Percentiles rank a stretch among this genome's conserved stretches.
phyloP scores from a whole-genome alignment of 2,888 invertebrate species.

The Pollenia amentaria region DNA sequence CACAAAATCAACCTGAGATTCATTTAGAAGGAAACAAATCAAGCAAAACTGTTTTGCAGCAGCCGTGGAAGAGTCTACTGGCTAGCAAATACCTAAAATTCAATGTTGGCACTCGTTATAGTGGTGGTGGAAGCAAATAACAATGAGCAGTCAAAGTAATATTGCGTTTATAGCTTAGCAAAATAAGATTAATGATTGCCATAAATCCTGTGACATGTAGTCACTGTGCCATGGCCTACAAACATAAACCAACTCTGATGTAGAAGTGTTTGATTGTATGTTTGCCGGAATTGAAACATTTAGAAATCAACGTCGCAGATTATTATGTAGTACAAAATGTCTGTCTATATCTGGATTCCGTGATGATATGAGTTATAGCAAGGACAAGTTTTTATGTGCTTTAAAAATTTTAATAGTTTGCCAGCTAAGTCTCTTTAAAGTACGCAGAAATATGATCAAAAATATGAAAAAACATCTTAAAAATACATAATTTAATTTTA shows the following conservation, averaged over 20 bases:
- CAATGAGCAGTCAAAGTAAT: constrained; percentile 71
- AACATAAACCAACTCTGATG: constrained; percentile 67
- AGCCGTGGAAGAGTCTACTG: constrained; percentile 2
- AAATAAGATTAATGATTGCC: constrained; percentile 84
- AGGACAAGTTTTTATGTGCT: too few relatives aligned
- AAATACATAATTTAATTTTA: too few relatives aligned
- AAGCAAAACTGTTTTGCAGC: constrained; percentile 39
- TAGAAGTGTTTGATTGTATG: constrained; percentile 33
- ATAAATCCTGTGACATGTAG: constrained; percentile 83
- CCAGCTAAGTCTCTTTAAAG: too few relatives aligned
- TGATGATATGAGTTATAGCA: constrained; percentile 71
- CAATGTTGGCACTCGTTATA: constrained; percentile 1
- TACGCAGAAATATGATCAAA: too few relatives aligned
- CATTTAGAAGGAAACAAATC: constrained; percentile 60
- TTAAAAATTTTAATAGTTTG: too few relatives aligned
- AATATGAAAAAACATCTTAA: too few relatives aligned
- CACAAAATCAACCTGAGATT: constrained; percentile 72
- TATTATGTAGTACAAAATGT: constrained; percentile 78
- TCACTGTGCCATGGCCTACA: constrained; percentile 75
- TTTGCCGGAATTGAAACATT: constrained; percentile 72
- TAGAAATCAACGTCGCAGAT: constrained; percentile 82
- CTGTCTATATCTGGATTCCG: constrained; percentile 65
- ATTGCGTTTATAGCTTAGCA: constrained; percentile 74
- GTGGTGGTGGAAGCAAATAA: constrained; percentile 45
- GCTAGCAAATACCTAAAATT: constrained; percentile 41